These are phyloP conservation scores for Galaxias olidus DNA, from an alignment of 2,797 vertebrate species.

Conservation along the genomic window DNA sequence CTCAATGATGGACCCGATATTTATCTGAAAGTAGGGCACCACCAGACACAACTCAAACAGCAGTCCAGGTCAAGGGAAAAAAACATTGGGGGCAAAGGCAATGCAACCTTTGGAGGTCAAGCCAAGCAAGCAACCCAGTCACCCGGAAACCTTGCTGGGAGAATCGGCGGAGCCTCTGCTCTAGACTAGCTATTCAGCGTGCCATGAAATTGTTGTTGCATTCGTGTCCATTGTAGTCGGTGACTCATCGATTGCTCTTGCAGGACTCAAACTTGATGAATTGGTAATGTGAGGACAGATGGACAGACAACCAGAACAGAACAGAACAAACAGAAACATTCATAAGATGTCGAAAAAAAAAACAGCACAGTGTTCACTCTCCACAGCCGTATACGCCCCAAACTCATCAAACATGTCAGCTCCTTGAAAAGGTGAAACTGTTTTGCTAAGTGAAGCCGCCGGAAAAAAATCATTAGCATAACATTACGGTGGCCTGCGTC, in stretches of 20 bases:
- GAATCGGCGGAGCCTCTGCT: neutral
- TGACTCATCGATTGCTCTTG: constrained; percentile 27
- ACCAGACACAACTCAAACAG: too few species aligned
- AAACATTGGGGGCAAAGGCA: too few species aligned
- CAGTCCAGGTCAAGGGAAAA: too few species aligned
- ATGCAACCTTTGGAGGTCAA: too few species aligned
- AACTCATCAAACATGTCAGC: constrained; percentile 8
- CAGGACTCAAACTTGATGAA: constrained; percentile 24
- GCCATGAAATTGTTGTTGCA: constrained; percentile 31
- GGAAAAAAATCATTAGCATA: neutral
- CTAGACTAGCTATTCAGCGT: neutral
- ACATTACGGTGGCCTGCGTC: neutral
- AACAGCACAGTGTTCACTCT: neutral
- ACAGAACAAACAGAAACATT: constrained; percentile 26
- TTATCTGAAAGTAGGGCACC: too few species aligned
- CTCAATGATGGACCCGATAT: too few species aligned
- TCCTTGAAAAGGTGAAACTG: constrained; percentile 2
- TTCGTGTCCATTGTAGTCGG: constrained; percentile 26
- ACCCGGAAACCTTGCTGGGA: neutral
- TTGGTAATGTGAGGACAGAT: constrained; percentile 31
- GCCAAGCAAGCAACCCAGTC: constrained; percentile 4
- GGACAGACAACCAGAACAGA: constrained; percentile 2
- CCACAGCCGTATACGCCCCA: neutral
- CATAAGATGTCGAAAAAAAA: constrained; percentile 1
- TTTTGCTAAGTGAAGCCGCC: neutral